A percentile compares a stretch with the other conserved stretches of the same genome.
phyloP scores from a whole-genome alignment of 2,888 invertebrate genomes.

The Myopa testacea region DNA sequence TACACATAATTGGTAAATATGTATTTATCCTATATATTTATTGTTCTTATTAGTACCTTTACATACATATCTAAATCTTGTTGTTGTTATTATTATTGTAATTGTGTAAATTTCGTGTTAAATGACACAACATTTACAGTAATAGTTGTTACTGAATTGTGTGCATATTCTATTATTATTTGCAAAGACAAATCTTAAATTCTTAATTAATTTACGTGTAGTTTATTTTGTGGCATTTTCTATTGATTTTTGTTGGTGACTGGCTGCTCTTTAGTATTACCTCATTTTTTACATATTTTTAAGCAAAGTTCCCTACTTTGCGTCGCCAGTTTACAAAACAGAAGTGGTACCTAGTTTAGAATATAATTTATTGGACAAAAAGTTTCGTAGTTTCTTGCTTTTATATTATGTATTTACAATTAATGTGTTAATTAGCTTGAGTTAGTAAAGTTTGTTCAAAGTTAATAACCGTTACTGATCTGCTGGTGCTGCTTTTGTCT shows the following conservation, averaged over 20 bases:
- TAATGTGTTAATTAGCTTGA: background rate
- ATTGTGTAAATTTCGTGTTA: no score
- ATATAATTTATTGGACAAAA: slow-evolving; percentile 10
- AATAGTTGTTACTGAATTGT: no score
- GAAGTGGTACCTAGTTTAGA: slow-evolving; percentile 7
- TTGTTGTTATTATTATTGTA: no score
- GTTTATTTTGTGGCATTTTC: background rate
- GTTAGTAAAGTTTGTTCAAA: background rate
- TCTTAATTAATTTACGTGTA: no score
- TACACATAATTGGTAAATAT: background rate
- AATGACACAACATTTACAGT: no score
- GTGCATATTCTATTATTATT: background rate
- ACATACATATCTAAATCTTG: background rate
- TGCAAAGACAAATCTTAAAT: background rate
- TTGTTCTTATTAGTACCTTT: background rate
- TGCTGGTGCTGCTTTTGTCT: no score
- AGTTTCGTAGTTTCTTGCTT: background rate
- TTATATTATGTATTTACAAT: slow-evolving; percentile 20
- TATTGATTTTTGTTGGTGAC: background rate
- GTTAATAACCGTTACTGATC: background rate
- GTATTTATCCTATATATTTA: background rate
- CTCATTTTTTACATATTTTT: background rate
- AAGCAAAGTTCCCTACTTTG: background rate
- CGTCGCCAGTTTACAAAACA: background rate
- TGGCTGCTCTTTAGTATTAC: background rate